Evolutionary conservation across 2,888 invertebrate genomes (phyloP).

Genomic region (Drosophila hawaiiensis): DNA sequence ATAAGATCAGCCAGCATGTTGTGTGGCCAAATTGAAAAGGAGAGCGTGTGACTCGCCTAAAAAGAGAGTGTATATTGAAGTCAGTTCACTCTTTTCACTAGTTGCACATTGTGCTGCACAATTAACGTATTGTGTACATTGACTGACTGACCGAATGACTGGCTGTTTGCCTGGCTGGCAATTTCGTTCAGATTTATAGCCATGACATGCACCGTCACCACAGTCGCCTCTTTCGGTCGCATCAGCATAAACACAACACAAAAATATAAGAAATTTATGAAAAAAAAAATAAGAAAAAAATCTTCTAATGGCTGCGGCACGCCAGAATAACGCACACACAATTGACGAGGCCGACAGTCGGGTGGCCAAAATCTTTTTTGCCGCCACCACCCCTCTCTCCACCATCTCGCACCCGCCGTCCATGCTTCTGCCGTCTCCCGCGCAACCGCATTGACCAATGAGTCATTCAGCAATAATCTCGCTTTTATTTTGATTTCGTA

Average conservation of each 20-base stretch:
- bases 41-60: neutral
- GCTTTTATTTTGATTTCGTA: slow-evolving; percentile 79
- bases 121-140: slow-evolving; percentile 57
- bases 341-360: slow-evolving; percentile 57
- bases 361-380: slow-evolving; percentile 3
- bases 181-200: slow-evolving; percentile 74
- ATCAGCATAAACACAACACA: slow-evolving; percentile 12
- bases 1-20: neutral
- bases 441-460: slow-evolving; percentile 43
- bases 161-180: slow-evolving; percentile 52
- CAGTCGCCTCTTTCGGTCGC: slow-evolving; percentile 30
- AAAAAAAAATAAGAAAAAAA: slow-evolving; percentile 23
- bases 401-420: slow-evolving; percentile 8
- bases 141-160: slow-evolving; percentile 20
- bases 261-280: neutral
- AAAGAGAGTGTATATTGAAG: neutral
- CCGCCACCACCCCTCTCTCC: neutral
- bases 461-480: slow-evolving; percentile 78
- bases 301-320: slow-evolving; percentile 45
- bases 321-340: slow-evolving; percentile 49
- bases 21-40: neutral
- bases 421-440: slow-evolving; percentile 2
- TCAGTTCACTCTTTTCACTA: slow-evolving; percentile 14
- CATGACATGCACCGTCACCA: slow-evolving; percentile 78
- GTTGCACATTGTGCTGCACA: slow-evolving; percentile 71